Conservation (phyloP, 1,140 invertebrate genomes). For the Eurosta solidaginis region DNA sequence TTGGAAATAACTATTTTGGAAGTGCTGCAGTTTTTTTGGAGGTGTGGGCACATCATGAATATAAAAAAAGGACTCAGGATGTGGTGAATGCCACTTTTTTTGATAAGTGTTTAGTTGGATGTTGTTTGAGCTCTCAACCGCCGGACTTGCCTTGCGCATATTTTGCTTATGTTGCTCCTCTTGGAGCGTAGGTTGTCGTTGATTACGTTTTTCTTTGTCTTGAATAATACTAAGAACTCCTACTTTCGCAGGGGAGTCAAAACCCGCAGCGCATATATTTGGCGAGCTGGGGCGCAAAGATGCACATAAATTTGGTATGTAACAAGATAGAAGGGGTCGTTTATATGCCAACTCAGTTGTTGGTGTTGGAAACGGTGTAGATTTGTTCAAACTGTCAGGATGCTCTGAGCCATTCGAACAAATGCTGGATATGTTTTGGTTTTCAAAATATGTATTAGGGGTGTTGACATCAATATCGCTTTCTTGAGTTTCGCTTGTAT, state of each 20-base stretch:
- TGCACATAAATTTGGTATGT: background rate
- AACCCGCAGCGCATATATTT: slow-evolving; percentile 49
- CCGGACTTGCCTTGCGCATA: slow-evolving; percentile 32
- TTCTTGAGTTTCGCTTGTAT: background rate
- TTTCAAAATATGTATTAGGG: background rate
- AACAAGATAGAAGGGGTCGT: background rate
- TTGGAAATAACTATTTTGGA: slow-evolving; percentile 44
- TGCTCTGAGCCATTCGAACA: background rate
- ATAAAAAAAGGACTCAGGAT: background rate
- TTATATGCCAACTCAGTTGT: background rate
- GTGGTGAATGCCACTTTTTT: slow-evolving; percentile 18
- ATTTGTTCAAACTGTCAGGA: background rate
- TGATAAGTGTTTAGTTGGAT: slow-evolving; percentile 5
- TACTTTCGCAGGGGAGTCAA: slow-evolving; percentile 39
- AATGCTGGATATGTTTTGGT: background rate
- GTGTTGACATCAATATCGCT: too few species aligned
- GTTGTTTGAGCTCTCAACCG: slow-evolving; percentile 19
- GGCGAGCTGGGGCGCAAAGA: slow-evolving; percentile 51
- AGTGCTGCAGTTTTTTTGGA: background rate
- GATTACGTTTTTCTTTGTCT: background rate
- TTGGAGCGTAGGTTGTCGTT: background rate
- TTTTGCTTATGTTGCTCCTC: slow-evolving; percentile 29
- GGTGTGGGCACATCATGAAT: background rate
- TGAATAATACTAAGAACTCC: background rate
- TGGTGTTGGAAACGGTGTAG: background rate